These are phyloP conservation scores for Antechinus stuartii DNA, from an alignment of 2,113 vertebrate species.

Conservation along the genomic window DNA sequence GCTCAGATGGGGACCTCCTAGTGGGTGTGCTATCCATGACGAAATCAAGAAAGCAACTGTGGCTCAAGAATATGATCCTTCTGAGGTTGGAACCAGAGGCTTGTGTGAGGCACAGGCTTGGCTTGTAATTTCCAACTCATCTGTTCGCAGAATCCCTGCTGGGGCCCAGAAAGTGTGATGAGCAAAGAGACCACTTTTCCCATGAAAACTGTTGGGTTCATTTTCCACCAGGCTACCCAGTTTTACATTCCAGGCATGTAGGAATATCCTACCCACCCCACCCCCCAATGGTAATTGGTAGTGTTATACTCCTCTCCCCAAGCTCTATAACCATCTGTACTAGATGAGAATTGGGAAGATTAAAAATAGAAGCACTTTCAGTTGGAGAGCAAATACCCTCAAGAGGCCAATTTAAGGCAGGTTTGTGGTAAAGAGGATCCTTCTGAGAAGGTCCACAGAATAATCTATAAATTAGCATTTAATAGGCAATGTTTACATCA, in stretches of 20 bases:
- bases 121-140: constrained; percentile 29
- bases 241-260: not conserved
- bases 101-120: not conserved
- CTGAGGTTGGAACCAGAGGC: not conserved
- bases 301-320: not conserved
- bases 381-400: constrained; percentile 18
- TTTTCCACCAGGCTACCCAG: constrained; percentile 25
- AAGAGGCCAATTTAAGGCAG: constrained; percentile 17
- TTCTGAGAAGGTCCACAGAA: not conserved
- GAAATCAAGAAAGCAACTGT: constrained; percentile 34
- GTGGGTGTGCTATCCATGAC: constrained; percentile 7
- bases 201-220: not conserved
- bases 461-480: not conserved
- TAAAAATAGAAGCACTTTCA: not conserved
- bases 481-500: not conserved
- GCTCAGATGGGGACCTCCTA: constrained; percentile 43
- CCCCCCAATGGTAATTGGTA: not conserved
- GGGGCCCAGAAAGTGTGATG: not conserved
- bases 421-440: not conserved
- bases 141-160: constrained; percentile 14
- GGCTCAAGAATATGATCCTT: constrained; percentile 11
- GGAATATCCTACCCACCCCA: not conserved
- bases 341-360: not conserved
- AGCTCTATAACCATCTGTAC: constrained; percentile 34
- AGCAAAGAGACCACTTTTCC: not conserved